These are phyloP conservation scores for Callosobruchus maculatus DNA, from an alignment of 2,888 invertebrate genomes.

Conservation along the genomic window DNA sequence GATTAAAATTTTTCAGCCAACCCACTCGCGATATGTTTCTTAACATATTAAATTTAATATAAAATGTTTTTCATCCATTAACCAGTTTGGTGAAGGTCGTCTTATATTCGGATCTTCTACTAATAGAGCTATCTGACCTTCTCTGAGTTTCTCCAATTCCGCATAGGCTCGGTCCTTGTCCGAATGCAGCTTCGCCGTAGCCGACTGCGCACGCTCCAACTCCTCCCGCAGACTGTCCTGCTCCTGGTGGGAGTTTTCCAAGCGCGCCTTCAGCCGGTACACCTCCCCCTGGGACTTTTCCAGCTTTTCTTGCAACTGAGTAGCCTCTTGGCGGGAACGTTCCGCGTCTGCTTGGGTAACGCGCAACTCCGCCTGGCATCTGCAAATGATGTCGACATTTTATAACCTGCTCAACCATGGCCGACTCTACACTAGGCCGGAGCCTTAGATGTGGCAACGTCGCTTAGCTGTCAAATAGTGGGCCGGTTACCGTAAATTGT, in stretches of 20 bases:
- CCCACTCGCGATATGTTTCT: too few species aligned
- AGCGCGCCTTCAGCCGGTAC: constrained; percentile 86
- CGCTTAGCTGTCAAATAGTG: too few species aligned
- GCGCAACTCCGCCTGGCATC: constrained; percentile 85
- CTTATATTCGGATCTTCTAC: too few species aligned
- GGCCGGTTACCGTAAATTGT: too few species aligned
- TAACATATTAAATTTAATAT: too few species aligned
- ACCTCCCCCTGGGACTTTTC: constrained; percentile 95
- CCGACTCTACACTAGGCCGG: too few species aligned
- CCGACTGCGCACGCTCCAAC: constrained; percentile 80
- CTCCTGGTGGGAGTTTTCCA: constrained; percentile 93
- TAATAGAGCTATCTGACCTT: constrained; percentile 9
- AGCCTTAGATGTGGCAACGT: too few species aligned
- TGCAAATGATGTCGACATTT: too few species aligned
- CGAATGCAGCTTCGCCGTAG: constrained; percentile 79
- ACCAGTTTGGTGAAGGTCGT: too few species aligned
- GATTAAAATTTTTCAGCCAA: too few species aligned
- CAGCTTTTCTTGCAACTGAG: constrained; percentile 84
- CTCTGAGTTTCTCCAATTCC: constrained; percentile 71
- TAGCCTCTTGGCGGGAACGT: constrained; percentile 76
- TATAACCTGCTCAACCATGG: too few species aligned
- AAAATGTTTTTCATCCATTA: too few species aligned
- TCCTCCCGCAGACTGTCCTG: constrained; percentile 91
- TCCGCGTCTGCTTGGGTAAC: constrained; percentile 91
- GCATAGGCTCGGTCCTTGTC: constrained; percentile 78